Percentiles rank a stretch among this genome's conserved stretches.
phyloP scores from a whole-genome alignment of 2,888 invertebrate genomes.

The Agonopterix arenella region DNA sequence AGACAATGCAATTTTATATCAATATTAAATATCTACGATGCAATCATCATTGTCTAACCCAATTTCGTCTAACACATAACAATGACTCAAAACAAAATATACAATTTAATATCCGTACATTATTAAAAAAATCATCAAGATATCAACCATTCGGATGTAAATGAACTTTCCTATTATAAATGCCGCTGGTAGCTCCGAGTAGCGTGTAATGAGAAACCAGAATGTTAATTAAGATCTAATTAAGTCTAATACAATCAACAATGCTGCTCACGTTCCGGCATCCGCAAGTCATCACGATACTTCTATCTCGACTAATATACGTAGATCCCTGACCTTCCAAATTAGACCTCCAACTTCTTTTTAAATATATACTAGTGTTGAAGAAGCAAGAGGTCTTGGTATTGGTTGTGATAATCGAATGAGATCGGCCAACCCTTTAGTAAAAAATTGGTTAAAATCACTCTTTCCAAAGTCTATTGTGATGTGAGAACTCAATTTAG shows the following conservation, averaged over 20 bases:
- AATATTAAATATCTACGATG: conserved; percentile 25
- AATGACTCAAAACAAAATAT: conserved; percentile 31
- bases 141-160: conserved; percentile 46
- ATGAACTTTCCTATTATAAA: conserved; percentile 67
- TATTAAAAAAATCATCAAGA: conserved; percentile 58
- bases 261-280: conserved; percentile 70
- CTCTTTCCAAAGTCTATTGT: conserved; percentile 64
- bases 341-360: too few relatives aligned
- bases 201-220: conserved; percentile 76
- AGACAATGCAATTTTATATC: conserved; percentile 8
- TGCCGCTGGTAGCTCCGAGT: conserved; percentile 64
- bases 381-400: conserved; percentile 24
- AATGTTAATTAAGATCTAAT: conserved; percentile 77
- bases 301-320: conserved; percentile 37
- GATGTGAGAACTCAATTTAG: conserved; percentile 75
- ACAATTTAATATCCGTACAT: conserved; percentile 34
- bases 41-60: conserved; percentile 31
- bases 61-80: conserved; percentile 48
- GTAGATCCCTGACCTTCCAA: conserved; percentile 50
- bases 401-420: conserved; percentile 64
- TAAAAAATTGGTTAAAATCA: conserved; percentile 69
- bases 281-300: conserved; percentile 69
- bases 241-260: conserved; percentile 76
- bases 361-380: too few relatives aligned
- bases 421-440: conserved; percentile 73